Evolutionary conservation across 92 coral and sea anemone species (phyloP).

Genomic region (Hydrozoanthus gracilis): DNA sequence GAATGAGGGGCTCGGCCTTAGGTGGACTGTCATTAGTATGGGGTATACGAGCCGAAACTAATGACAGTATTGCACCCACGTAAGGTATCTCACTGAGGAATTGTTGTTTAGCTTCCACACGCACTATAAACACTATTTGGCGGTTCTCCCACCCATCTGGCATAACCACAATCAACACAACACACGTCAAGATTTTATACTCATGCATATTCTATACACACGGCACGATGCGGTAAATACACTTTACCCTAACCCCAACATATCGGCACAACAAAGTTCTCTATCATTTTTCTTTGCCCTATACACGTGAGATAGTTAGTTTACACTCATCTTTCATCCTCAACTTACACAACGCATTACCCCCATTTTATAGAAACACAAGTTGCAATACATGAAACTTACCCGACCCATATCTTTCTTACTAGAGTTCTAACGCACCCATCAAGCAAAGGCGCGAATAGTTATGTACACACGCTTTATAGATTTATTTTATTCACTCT

Average conservation of each 20-base stretch:
- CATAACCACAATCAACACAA: conserved; percentile 4
- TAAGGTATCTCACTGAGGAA: background rate
- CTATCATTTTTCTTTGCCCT: conserved; percentile 20
- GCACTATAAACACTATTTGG: conserved; percentile 12
- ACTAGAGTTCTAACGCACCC: background rate
- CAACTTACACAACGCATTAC: background rate
- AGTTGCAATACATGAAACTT: background rate
- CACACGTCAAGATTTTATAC: conserved; percentile 12
- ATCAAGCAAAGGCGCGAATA: background rate
- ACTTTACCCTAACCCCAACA: too few species aligned
- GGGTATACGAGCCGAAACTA: background rate
- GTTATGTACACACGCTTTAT: conserved; percentile 10
- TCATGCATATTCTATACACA: background rate
- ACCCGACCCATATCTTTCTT: too few species aligned
- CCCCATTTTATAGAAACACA: conserved; percentile 13
- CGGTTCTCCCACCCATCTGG: conserved; percentile 9
- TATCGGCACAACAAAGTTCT: background rate
- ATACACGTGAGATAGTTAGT: conserved; percentile 11
- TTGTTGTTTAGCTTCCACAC: conserved; percentile 28
- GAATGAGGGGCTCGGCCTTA: conserved; percentile 25
- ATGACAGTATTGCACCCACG: background rate
- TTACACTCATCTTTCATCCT: conserved; percentile 1
- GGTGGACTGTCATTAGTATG: too few species aligned
- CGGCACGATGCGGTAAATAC: background rate
- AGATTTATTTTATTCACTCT: conserved; percentile 9